Base-by-base conservation (phyloP, 2,888 invertebrate genomes). In the Drosophila cyrtoloma region DNA sequence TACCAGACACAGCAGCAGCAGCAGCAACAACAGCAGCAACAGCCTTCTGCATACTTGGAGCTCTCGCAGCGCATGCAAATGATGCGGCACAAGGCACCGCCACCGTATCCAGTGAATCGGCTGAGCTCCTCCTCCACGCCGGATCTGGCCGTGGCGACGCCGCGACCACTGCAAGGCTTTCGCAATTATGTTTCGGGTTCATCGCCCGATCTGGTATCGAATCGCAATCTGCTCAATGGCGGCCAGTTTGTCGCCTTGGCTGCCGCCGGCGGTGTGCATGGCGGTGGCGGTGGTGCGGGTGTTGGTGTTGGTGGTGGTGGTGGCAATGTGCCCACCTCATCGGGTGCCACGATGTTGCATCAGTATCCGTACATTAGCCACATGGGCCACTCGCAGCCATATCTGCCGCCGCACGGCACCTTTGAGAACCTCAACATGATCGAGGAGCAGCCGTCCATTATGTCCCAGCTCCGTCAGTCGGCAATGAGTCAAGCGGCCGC, bases 91-190 rank as follows among this genome's bases (percentile, higher is more conserved):
- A 97, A 97, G 92, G 97, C 97, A 0, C 97, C 98, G 0, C 97
- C 97, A 0, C 97, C 97, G 0, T 97, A 97, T 93, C 97, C 97
- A 0, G 95, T 95, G 0, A 96, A 96, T 89, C 95, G 96, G 0
- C 94, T 96, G n/a, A 96, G 96, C 59, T 97, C 97, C 12, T 97
- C 96, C 84, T 97, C 97, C 0, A 97, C 97, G 0, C 97, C 97
- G 0, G 97, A 97, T 92, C 93, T 98, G 66, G 97, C 97, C 0
- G 95, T 95, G 2, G 96, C 96, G 3, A 95, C 96, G 66, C 96
- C 96, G 84, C 95, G 95, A 0, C 90, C 94, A 0, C 57, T 93
- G 37, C 77, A 93, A 42, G 93, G 93, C 5, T 93, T 92, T 81
- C 92, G 93, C 33, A 91, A 95, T 0, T 95, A 96, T 73, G 96